Conservation (phyloP, 2,113 vertebrate genomes). For the Actenoides lindsayi region DNA sequence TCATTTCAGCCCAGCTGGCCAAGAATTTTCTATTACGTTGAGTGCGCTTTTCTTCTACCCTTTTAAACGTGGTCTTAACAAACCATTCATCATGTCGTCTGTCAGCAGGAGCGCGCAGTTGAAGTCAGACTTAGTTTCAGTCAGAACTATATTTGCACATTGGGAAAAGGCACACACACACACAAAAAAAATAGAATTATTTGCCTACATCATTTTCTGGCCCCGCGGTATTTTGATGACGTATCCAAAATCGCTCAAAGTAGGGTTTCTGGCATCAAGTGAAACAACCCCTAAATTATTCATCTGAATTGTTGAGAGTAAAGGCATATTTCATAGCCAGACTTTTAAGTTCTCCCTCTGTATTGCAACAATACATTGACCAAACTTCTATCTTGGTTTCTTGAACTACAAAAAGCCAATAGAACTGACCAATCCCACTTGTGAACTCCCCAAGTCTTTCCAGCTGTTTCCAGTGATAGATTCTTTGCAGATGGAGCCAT, state of each 20-base stretch:
- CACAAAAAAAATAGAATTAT: background rate
- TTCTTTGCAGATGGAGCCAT: background rate
- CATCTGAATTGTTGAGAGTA: constrained; percentile 5
- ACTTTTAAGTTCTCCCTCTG: background rate
- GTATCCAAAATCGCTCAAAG: constrained; percentile 22
- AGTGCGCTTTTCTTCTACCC: background rate
- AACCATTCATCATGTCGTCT: background rate
- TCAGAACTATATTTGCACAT: constrained; percentile 18
- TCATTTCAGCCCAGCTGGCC: background rate
- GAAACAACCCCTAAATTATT: background rate
- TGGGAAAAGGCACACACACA: background rate
- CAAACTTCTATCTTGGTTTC: constrained; percentile 28
- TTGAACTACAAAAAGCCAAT: background rate
- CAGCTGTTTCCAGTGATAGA: background rate
- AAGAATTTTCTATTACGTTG: background rate
- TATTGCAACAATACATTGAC: background rate
- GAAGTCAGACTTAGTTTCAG: background rate
- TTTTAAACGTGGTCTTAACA: background rate
- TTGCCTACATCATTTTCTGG: constrained; percentile 32
- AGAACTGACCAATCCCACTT: background rate
- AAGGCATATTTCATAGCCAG: background rate
- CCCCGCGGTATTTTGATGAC: background rate
- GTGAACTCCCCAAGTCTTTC: background rate
- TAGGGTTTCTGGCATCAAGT: background rate
- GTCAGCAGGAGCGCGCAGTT: background rate